Conservation (phyloP, 2,888 invertebrate genomes). For the Microplitis manilae region DNA sequence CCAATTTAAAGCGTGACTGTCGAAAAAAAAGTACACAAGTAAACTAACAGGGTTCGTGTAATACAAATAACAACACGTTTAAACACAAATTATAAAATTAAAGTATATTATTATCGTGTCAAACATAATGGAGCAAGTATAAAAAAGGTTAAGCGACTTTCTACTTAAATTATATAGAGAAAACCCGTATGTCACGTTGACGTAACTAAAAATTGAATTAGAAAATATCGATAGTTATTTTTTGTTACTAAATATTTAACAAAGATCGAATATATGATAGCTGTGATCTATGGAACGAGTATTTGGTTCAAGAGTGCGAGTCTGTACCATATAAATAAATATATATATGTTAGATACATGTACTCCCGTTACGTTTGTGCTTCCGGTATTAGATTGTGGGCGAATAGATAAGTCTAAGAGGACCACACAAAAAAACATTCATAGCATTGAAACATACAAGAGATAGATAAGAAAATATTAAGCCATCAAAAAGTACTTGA, state of each 20-base stretch:
- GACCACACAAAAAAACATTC: neutral
- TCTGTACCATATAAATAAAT: neutral
- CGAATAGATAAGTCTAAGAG: neutral
- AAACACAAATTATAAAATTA: neutral
- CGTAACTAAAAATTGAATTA: neutral
- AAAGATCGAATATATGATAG: neutral
- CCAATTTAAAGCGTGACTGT: neutral
- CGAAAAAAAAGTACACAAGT: neutral
- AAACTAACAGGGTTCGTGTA: neutral
- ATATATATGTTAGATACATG: conserved; percentile 31
- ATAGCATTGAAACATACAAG: neutral
- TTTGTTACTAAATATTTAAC: neutral
- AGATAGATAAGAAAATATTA: neutral
- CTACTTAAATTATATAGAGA: neutral
- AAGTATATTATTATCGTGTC: neutral
- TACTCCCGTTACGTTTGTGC: conserved; percentile 46
- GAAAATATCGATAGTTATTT: neutral
- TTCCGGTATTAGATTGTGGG: conserved; percentile 43
- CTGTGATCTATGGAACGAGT: neutral
- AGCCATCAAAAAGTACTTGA: neutral
- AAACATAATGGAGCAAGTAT: neutral
- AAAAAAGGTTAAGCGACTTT: neutral
- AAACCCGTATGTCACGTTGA: neutral
- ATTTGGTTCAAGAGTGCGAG: neutral
- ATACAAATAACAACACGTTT: neutral